Evolutionary conservation across 1,140 invertebrate genomes (phyloP).

Genomic region (Semibalanus balanoides): DNA sequence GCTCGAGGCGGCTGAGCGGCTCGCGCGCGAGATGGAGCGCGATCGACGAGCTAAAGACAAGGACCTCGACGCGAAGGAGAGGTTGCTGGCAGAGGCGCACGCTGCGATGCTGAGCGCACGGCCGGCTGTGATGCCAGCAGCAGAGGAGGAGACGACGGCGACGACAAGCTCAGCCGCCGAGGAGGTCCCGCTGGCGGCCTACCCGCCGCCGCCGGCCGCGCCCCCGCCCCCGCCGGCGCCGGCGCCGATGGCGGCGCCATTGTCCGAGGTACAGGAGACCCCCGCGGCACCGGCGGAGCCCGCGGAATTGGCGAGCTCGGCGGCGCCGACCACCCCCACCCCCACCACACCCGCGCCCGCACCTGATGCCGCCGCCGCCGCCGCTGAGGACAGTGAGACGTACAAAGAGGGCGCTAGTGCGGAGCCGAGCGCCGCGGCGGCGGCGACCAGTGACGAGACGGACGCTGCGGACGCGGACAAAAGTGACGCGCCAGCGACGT

Average conservation of each 20-base stretch:
- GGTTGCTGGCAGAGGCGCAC: conserved; percentile 3
- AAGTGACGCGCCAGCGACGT: neutral
- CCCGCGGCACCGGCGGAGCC: neutral
- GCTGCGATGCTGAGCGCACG: neutral
- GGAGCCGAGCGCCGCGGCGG: neutral
- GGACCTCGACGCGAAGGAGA: conserved; percentile 9
- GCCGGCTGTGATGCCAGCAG: neutral
- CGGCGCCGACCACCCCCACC: neutral
- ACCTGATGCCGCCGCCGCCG: neutral
- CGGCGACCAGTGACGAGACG: neutral
- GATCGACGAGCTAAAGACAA: neutral
- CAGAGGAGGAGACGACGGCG: neutral
- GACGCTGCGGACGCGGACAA: neutral
- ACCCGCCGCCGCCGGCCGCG: neutral
- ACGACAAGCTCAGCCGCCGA: neutral
- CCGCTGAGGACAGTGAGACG: neutral
- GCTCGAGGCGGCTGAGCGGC: conserved; percentile 3
- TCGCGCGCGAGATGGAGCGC: conserved; percentile 4
- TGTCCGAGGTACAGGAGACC: neutral
- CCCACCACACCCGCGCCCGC: neutral
- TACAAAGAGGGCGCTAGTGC: neutral
- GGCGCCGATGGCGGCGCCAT: neutral
- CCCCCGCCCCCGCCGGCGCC: neutral
- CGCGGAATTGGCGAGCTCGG: neutral
- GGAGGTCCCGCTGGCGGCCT: neutral